phyloP scores from a whole-genome alignment of 2,113 vertebrate genomes.

The Mus spicilegus region DNA sequence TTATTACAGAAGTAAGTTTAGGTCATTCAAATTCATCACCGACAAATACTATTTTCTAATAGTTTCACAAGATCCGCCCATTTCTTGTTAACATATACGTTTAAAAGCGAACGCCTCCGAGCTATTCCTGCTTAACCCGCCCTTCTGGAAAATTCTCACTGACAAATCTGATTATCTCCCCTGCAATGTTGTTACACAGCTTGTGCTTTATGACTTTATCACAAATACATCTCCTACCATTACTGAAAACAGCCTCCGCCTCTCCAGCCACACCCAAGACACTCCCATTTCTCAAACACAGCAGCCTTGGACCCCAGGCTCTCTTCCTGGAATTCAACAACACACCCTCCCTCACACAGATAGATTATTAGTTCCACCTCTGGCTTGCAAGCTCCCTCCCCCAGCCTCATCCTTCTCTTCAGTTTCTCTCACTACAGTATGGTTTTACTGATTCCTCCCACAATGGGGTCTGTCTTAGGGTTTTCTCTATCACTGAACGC shows the following conservation, averaged over 20 bases:
- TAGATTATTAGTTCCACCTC: background rate
- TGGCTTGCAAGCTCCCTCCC: background rate
- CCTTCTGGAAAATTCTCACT: background rate
- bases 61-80: background rate
- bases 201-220: background rate
- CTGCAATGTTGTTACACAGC: background rate
- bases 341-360: background rate
- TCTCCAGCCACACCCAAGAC: background rate
- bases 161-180: background rate
- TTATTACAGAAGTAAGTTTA: background rate
- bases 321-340: background rate
- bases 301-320: rapidly evolving
- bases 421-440: background rate
- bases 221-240: background rate
- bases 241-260: background rate
- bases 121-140: background rate
- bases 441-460: background rate
- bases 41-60: background rate
- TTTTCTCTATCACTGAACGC: background rate
- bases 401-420: background rate
- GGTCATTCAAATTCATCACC: background rate
- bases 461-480: background rate
- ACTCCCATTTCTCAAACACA: background rate
- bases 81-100: background rate
- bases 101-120: background rate